Base-by-base conservation (phyloP, 2,888 invertebrate genomes). In the Lasioglossum marginatum region DNA sequence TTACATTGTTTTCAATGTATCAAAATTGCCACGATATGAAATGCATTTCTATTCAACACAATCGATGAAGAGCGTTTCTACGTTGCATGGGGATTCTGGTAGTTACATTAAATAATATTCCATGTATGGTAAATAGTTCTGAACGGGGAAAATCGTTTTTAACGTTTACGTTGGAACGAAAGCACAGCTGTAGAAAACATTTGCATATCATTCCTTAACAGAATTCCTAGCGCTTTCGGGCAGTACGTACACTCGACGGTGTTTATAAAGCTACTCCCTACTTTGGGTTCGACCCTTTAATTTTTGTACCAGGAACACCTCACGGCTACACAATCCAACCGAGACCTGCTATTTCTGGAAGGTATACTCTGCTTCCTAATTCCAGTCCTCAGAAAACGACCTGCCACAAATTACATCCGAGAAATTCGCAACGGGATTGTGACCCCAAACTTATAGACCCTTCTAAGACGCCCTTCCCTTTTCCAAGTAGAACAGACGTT, bases 361-460 rank as follows among this genome's bases (percentile, higher is more conserved):
- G 37, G 68, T 37, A 37, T 68, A 68, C 37, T 37, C 68, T 0
- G n/a, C 68, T 68, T 40, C 68, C 68, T 68, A 68, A 68, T 68
- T 34, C 37, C 68, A 68, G 31, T 45, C 19, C 43, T 10, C 8
- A 48, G 48, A 48, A 48, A 45, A 48, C 45, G 72, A 72, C 45
- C 48, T 48, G 72, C 31, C 34, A 72, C 72, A 72, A 72, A 72
- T 72, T 72, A 72, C 48, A 48, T 19, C 23, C 34, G 31, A 48
- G 72, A 48, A 48, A 72, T 72, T 72, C 48, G 4, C 31, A 72
- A 34, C 48, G 72, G 72, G 72, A 48, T 48, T 34, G 48, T 48
- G 72, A 72, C 72, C 72, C 72, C 48, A 34, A 72, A 72, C 45
- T 31, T 23, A 19, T 48, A 48, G 72, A 48, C 45, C 48, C 72